Evolutionary conservation across 1,140 invertebrate species (phyloP).

Genomic region (Sesamia nonagrioides): DNA sequence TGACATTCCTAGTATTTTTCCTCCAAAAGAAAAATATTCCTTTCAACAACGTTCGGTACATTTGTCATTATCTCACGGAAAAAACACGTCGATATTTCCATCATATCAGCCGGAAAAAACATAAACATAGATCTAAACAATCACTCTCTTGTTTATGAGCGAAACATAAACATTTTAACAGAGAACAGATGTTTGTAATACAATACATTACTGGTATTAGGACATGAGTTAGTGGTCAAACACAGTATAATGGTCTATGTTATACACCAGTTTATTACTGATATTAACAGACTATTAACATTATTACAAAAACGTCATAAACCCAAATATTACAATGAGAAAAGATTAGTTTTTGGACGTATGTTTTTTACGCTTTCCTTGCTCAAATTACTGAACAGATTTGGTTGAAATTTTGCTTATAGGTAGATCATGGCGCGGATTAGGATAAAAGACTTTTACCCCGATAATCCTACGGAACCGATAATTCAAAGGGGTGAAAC

Average conservation of each 20-base stretch:
- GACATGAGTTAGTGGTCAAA: conserved; percentile 6
- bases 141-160: not conserved
- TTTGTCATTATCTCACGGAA: conserved; percentile 35
- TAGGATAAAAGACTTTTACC: too few relatives aligned
- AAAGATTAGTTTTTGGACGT: too few relatives aligned
- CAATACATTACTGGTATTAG: conserved; percentile 8
- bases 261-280: not conserved
- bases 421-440: too few relatives aligned
- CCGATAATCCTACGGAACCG: too few relatives aligned
- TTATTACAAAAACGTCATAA: not conserved
- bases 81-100: conserved; percentile 37
- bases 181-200: conserved; percentile 30
- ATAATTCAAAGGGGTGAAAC: too few relatives aligned
- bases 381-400: too few relatives aligned
- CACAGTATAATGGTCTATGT: not conserved
- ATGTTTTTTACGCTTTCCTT: too few relatives aligned
- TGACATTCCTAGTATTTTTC: not conserved
- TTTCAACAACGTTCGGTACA: conserved; percentile 15
- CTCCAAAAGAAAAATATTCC: not conserved
- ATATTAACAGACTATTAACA: not conserved
- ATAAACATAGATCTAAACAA: conserved; percentile 36
- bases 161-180: conserved; percentile 24
- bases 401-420: too few relatives aligned
- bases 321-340: not conserved
- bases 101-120: conserved; percentile 42